A percentile compares a stretch with the other conserved stretches of the same genome.
Evolutionary conservation across 2,113 vertebrate species (phyloP).

Genomic region (Zosterops lateralis): DNA sequence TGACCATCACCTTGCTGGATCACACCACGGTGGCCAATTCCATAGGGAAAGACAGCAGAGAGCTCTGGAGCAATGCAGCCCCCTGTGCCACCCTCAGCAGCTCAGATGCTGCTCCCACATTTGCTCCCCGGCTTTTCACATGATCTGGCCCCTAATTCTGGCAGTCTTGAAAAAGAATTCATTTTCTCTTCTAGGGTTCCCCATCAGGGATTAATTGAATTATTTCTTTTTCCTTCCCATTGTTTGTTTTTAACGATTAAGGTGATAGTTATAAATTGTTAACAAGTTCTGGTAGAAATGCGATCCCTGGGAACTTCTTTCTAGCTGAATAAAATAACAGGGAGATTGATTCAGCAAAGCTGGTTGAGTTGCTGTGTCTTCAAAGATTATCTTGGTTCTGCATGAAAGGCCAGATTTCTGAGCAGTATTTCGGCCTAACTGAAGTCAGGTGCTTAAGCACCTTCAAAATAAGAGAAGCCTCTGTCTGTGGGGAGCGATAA

Average conservation of each 20-base stretch:
- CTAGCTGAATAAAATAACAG: neutral
- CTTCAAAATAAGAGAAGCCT: conserved; percentile 17
- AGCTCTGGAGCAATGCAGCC: neutral
- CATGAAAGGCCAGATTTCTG: neutral
- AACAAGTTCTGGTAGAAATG: conserved; percentile 51
- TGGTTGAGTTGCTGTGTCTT: neutral
- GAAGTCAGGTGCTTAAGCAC: conserved; percentile 28
- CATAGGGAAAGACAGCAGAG: neutral
- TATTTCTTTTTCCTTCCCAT: neutral
- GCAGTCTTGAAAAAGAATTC: neutral
- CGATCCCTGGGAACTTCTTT: conserved; percentile 28
- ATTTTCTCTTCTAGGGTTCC: conserved; percentile 8
- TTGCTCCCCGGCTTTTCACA: neutral
- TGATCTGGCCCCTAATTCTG: neutral
- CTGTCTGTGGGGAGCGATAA: conserved; percentile 36
- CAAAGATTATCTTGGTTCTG: conserved; percentile 29
- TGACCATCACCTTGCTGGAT: neutral
- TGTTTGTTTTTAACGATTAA: conserved; percentile 51
- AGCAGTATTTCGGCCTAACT: neutral
- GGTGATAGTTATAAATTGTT: conserved; percentile 57
- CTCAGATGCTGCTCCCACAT: neutral
- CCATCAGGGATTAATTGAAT: conserved; percentile 37
- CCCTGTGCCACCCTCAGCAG: neutral
- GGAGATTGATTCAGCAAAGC: conserved; percentile 14
- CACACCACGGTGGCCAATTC: neutral